Conservation (phyloP, 2,797 vertebrate genomes). For the Lacerta bilineata region DNA sequence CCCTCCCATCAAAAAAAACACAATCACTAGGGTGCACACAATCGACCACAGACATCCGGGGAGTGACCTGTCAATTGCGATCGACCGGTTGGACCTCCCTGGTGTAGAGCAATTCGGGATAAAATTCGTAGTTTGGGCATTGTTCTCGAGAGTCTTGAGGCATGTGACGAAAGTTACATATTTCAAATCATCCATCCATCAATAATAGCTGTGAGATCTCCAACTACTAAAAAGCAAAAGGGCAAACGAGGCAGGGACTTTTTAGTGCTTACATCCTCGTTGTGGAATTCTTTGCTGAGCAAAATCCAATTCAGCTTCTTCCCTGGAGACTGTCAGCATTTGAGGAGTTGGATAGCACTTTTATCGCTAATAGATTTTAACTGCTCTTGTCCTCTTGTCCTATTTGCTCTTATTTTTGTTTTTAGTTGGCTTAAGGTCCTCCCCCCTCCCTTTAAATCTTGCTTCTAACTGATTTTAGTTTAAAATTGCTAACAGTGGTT, state of each 20-base stretch:
- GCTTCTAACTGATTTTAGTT: neutral
- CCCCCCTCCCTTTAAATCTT: neutral
- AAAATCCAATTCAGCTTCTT: neutral
- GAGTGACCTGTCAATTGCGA: too few relatives aligned
- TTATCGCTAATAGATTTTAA: neutral
- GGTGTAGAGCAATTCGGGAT: too few relatives aligned
- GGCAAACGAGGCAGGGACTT: neutral
- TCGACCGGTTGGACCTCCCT: too few relatives aligned
- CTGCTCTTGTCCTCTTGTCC: neutral
- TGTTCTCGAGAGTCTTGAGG: too few relatives aligned
- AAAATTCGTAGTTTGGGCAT: too few relatives aligned
- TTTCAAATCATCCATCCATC: too few relatives aligned
- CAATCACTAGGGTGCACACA: too few relatives aligned
- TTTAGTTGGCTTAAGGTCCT: neutral
- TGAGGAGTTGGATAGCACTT: neutral
- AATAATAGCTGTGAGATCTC: neutral
- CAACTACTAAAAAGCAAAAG: neutral
- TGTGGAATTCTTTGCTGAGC: neutral
- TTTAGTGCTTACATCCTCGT: neutral
- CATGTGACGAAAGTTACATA: too few relatives aligned
- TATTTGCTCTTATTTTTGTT: neutral
- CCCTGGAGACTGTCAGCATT: neutral
- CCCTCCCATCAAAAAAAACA: too few relatives aligned
- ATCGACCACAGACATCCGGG: too few relatives aligned
- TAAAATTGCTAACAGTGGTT: neutral